Evolutionary conservation across 2,888 invertebrate species (phyloP), one percentile per base, ranked within the genome.

Genomic region (Scaptomyza cyrtandrae): DNA sequence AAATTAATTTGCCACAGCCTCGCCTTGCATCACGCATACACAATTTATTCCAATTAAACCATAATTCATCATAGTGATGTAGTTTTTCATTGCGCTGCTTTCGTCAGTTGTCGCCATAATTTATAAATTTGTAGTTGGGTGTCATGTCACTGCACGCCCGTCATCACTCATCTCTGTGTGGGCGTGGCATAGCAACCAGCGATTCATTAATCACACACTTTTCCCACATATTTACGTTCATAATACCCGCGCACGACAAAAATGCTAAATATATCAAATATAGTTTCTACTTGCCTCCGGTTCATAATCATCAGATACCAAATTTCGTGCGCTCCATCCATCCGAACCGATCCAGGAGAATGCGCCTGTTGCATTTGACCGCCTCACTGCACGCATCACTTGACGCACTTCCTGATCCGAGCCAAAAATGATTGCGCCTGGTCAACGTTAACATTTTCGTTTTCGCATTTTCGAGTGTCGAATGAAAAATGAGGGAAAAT

Each of bases 291-390:
- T 90, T 48, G 94, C 94, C 92, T 98, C 97, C 1, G 95, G 94
- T 91, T 98, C 98, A 91, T 97, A 97, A 74, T 97, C 97, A 81
- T 96, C 96, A 6, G 96, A 96, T 33, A 98, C 97, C 72, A 97
- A 93, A 55, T 96, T 95, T 49, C 98, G 93, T 6, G 97, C 98
- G 88, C 97, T 97, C 98, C 98, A 98, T 0, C 98, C 98, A 89
- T 98, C 98, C 33, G 97, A 98, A 0, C 98, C 98, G 41, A 98
- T 98, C 98, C 98, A 98, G 61, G 97, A 96, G 93, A 98, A 99
- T 56, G 95, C 94, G 6, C 96, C 96, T 0, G 98, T 98, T 10
- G 97, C 97, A 90, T 98, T 97, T 71, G 95, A 95, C 5, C 98
- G 94, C 63, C 96, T 94, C 0, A 98, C 97, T 0, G 98, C 98